A percentile compares a stretch with the other conserved stretches of the same genome.
phyloP scores from a whole-genome alignment of 2,888 invertebrate genomes.

The Nephrotoma flavescens region DNA sequence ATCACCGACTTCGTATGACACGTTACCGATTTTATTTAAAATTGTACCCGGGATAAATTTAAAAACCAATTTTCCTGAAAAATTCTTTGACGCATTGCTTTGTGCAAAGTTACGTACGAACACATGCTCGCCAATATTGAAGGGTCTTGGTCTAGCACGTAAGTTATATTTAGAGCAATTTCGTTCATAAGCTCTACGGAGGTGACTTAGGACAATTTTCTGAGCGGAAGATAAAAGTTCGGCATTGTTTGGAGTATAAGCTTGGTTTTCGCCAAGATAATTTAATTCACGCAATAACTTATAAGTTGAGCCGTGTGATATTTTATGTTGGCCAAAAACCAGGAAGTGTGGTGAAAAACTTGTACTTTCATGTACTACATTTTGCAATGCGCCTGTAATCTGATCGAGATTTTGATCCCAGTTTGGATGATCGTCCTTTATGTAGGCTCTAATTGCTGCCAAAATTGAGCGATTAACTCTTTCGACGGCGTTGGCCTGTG shows the following conservation, averaged over 20 bases:
- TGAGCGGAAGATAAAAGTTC: no score
- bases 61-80: no score
- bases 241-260: not conserved
- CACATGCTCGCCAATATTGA: no score
- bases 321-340: not conserved
- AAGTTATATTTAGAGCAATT: no score
- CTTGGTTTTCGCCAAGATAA: not conserved
- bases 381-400: not conserved
- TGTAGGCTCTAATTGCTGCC: not conserved
- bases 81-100: no score
- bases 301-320: not conserved
- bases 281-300: not conserved
- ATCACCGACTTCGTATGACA: no score
- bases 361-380: not conserved
- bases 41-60: no score
- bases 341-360: not conserved
- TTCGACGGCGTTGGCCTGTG: constrained; percentile 4
- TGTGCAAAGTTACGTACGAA: no score
- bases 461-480: not conserved
- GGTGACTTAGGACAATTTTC: no score
- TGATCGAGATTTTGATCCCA: not conserved
- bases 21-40: no score
- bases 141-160: no score
- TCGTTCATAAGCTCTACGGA: no score
- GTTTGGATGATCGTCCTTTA: not conserved